Evolutionary conservation across 1,140 invertebrate genomes (phyloP).

Genomic region (Pachypsylla venusta): DNA sequence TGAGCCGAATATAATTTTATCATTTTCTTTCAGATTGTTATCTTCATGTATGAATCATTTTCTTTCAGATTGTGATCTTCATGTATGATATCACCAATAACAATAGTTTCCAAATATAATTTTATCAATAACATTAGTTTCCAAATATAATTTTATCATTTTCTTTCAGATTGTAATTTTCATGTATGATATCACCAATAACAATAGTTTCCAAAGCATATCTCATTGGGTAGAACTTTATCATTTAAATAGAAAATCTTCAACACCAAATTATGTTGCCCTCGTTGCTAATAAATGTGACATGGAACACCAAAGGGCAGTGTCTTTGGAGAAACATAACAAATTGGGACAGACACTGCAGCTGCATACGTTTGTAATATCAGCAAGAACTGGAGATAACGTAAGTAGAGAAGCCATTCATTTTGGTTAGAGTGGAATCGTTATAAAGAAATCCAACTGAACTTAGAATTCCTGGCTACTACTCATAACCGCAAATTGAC

Average conservation of each 20-base stretch:
- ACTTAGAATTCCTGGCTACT: too few relatives aligned
- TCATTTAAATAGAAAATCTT: slow-evolving; percentile 36
- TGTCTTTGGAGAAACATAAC: slow-evolving; percentile 61
- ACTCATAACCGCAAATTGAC: too few relatives aligned
- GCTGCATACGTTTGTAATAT: slow-evolving; percentile 58
- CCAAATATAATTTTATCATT: too few relatives aligned
- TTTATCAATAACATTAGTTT: too few relatives aligned
- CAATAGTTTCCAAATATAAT: too few relatives aligned
- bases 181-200: slow-evolving; percentile 76
- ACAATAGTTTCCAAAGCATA: slow-evolving; percentile 61
- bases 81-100: slow-evolving; percentile 77
- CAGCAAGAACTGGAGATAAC: slow-evolving; percentile 77
- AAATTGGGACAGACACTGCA: slow-evolving; percentile 60
- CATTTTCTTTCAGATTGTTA: too few relatives aligned
- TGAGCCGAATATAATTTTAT: too few relatives aligned
- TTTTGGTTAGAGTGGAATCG: too few relatives aligned
- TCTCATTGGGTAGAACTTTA: slow-evolving; percentile 50
- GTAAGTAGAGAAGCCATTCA: slow-evolving; percentile 40
- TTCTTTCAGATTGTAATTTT: slow-evolving; percentile 57
- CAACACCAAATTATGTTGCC: slow-evolving; percentile 46
- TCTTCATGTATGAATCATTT: too few relatives aligned
- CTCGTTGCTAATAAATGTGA: slow-evolving; percentile 80
- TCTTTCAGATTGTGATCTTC: slow-evolving; percentile 57
- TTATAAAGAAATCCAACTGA: too few relatives aligned
- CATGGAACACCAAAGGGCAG: slow-evolving; percentile 67